Evolutionary conservation across 2,888 invertebrate genomes (phyloP).

Genomic region (Odontomyia ornata): DNA sequence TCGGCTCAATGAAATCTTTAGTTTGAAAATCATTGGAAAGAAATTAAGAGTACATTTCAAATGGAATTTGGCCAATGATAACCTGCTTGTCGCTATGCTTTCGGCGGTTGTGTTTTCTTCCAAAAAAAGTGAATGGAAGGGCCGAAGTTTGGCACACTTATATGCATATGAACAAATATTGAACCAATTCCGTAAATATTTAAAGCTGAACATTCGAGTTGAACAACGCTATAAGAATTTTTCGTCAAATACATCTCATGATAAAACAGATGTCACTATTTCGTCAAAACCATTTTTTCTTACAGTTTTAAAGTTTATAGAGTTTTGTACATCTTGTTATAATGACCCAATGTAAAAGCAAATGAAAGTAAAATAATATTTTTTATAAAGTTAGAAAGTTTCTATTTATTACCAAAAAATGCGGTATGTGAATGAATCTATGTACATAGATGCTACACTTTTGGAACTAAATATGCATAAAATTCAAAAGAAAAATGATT

Average conservation of each 20-base stretch:
- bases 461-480: no score
- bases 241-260: not conserved
- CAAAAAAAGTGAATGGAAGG: no score
- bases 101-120: not conserved
- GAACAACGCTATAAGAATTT: not conserved
- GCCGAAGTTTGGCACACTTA: no score
- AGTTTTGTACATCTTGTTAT: not conserved
- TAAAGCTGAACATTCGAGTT: not conserved
- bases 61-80: not conserved
- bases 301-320: not conserved
- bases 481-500: no score
- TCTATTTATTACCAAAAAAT: no score
- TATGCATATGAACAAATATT: not conserved
- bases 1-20: not conserved
- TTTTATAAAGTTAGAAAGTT: no score
- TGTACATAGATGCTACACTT: no score
- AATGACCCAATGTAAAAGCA: not conserved
- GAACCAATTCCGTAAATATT: not conserved
- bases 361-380: no score
- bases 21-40: not conserved
- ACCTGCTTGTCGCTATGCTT: not conserved
- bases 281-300: not conserved
- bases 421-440: no score
- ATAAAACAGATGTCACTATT: not conserved
- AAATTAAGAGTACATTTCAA: not conserved